phyloP scores from a whole-genome alignment of 2,888 invertebrate genomes.

The Drosophila prostipennis region DNA sequence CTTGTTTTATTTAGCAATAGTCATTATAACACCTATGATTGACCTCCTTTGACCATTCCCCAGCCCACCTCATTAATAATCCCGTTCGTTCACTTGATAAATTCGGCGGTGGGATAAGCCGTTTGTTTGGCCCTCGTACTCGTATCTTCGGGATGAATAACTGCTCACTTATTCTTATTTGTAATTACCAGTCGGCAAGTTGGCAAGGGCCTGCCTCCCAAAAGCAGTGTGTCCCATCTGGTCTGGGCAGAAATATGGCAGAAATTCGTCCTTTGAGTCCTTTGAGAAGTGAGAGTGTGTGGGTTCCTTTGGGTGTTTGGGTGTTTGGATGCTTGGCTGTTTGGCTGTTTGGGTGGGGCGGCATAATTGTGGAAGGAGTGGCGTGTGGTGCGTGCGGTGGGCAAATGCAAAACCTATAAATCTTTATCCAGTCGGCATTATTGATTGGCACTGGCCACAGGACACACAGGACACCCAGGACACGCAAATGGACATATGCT shows the following conservation, averaged over 20 bases:
- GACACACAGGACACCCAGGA: conserved; percentile 32
- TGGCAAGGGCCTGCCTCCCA: not conserved
- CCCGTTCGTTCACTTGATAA: conserved; percentile 8
- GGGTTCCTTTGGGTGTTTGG: not conserved
- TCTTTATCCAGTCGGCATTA: conserved; percentile 84
- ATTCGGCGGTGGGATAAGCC: conserved; percentile 1
- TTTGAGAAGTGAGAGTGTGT: not conserved
- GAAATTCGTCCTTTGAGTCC: conserved; percentile 11
- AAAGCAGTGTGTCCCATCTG: conserved; percentile 8
- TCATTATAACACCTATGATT: conserved; percentile 2
- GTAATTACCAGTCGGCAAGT: conserved; percentile 17
- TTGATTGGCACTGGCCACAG: conserved; percentile 80
- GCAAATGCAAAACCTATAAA: conserved; percentile 81
- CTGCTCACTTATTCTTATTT: conserved; percentile 29
- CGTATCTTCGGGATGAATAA: conserved; percentile 13
- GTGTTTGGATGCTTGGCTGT: conserved; percentile 5
- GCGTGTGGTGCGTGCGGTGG: conserved; percentile 41
- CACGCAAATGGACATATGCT: conserved; percentile 70
- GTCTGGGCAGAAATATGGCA: conserved; percentile 4
- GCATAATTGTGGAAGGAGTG: conserved; percentile 14
- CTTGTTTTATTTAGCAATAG: too few relatives aligned
- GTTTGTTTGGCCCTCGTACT: not conserved
- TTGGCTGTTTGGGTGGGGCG: conserved; percentile 4
- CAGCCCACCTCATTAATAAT: conserved; percentile 10
- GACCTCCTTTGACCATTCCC: not conserved